phyloP scores from a whole-genome alignment of 2,113 vertebrate genomes.

The Galbula dea region DNA sequence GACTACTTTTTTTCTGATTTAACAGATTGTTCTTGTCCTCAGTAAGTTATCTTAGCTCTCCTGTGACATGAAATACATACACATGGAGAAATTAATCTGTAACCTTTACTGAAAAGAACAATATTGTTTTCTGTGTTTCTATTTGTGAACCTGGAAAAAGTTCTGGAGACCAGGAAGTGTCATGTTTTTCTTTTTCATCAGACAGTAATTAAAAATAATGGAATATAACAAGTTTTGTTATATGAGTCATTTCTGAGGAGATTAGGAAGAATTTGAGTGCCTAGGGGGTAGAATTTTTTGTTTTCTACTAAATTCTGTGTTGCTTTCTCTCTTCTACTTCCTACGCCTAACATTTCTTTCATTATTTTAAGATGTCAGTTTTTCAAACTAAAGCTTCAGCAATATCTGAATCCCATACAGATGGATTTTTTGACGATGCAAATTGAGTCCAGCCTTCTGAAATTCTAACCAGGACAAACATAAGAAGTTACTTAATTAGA shows the following conservation, averaged over 20 bases:
- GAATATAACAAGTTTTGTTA: not conserved
- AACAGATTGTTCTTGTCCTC: not conserved
- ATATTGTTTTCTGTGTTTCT: not conserved
- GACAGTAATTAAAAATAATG: not conserved
- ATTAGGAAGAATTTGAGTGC: not conserved
- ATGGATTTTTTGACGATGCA: not conserved
- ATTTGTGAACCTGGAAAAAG: not conserved
- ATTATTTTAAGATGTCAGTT: not conserved
- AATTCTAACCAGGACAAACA: not conserved
- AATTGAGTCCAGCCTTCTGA: not conserved
- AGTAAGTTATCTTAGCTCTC: not conserved
- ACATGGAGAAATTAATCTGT: not conserved
- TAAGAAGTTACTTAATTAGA: not conserved
- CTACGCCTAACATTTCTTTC: not conserved
- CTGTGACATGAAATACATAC: not conserved
- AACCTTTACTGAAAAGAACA: not conserved
- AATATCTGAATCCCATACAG: not conserved
- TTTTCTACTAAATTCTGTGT: not conserved
- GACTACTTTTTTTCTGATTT: not conserved
- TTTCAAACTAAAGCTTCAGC: accelerated
- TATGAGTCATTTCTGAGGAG: not conserved
- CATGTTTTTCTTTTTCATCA: not conserved
- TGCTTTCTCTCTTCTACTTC: not conserved
- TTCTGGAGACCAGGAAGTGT: not conserved
- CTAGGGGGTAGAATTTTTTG: not conserved